These are phyloP conservation scores for Macrosteles quadrilineatus DNA, from an alignment of 1,140 invertebrate species.

Conservation along the genomic window DNA sequence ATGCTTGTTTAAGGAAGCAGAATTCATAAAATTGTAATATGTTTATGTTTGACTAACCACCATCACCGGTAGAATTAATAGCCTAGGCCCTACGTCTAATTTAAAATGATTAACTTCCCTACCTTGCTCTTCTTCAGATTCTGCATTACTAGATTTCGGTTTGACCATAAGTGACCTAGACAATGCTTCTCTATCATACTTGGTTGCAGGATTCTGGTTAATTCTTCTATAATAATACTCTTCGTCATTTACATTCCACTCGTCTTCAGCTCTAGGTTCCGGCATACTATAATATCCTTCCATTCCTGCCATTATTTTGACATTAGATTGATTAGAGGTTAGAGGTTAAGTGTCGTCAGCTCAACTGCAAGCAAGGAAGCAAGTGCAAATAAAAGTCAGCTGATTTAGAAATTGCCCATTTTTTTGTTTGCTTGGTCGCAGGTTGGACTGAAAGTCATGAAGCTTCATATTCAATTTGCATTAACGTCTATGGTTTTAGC, in stretches of 20 bases:
- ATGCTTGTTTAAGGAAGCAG: too few relatives aligned
- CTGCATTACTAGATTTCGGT: not conserved
- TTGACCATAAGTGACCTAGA: not conserved
- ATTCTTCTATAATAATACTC: slow-evolving; percentile 6
- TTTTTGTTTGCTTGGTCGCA: too few relatives aligned
- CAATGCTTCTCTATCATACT: not conserved
- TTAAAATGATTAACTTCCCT: too few relatives aligned
- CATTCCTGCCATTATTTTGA: slow-evolving; percentile 40
- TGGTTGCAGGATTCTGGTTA: not conserved
- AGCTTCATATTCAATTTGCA: too few relatives aligned
- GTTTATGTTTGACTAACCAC: too few relatives aligned
- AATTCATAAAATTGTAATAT: too few relatives aligned
- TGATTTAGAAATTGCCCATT: not conserved
- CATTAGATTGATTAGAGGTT: too few relatives aligned
- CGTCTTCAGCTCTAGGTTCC: not conserved
- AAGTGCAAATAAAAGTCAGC: not conserved
- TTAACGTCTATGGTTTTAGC: too few relatives aligned
- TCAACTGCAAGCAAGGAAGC: not conserved
- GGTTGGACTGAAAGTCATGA: too few relatives aligned
- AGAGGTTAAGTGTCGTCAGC: not conserved
- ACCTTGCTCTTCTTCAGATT: not conserved
- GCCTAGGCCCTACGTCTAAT: too few relatives aligned
- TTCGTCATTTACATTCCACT: slow-evolving; percentile 23
- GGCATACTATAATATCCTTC: slow-evolving; percentile 39
- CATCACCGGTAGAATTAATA: too few relatives aligned